Base-by-base conservation (phyloP, 2,797 vertebrate genomes). In the Potorous gilbertii region DNA sequence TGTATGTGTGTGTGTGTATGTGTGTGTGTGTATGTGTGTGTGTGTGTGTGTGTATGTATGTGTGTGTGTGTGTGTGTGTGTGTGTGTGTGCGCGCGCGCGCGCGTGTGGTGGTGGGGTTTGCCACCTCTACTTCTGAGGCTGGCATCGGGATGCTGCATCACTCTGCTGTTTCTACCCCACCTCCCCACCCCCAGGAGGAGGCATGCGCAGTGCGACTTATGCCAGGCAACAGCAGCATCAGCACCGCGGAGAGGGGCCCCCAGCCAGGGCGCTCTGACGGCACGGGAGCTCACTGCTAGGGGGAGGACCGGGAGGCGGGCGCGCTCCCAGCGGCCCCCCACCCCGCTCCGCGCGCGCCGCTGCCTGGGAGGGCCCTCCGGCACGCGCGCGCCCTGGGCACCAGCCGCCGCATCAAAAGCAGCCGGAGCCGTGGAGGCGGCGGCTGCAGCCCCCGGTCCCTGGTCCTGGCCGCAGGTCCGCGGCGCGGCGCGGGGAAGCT, bases 101-200 rank as follows among this genome's bases (percentile, higher is more conserved):
- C n/a, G n/a, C n/a, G n/a, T n/a, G n/a, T n/a, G 11, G 29, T 24
- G 29, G 28, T 29, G 29, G 81, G 94, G 92, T 92, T 95, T 92
- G 92, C 93, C 56, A 40, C 93, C n/a, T 94, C 96, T 40, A 50
- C 95, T 92, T 95, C 56, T 27, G 94, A 89, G 50, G 94, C 91
- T 13, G 94, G 94, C 93, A 54, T 93, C 2, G 93, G 95, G 97
- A 91, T 98, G 98, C 98, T 96, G 98, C 97, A 98, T 98, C 98
- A 97, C 97, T 94, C 96, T 55, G 95, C 95, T 55, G 89, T 57
- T 24, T 40, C 54, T 1, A 31, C 9, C 2, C 31, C 3, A 5
- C 0, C 28, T 54, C 66, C 5, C 59, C 2, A 5, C 6, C 52
- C 66, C 91, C 81, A 59, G 59, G 8, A 46, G 8, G 12, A 56